Evolutionary conservation across 2,113 vertebrate genomes (phyloP), one percentile per base, ranked within the genome.

Genomic region (Eonycteris spelaea): DNA sequence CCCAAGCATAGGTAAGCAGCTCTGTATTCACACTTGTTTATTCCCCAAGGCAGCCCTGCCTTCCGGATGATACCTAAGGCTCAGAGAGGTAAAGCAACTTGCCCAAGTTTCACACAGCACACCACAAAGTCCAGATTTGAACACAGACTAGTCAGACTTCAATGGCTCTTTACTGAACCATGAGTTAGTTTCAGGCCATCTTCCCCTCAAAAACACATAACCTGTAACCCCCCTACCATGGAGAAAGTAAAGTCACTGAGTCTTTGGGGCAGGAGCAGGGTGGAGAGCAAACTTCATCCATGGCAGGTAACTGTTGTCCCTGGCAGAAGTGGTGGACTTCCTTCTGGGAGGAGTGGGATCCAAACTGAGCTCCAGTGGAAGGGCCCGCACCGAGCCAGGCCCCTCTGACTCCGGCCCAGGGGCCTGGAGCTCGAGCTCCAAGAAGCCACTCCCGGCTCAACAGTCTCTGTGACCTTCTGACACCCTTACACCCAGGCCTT

Each of bases 91-190:
- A 78, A 43, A 77, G 40, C 28, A 40, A 59, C 15, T 33, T 30
- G 33, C n/a, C 35, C 74, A 73, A 78, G 40, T 70, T 70, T 86
- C 85, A 61, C n/a, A 55, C 2, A 88, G 92, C 48, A 93, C 15
- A 80, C 33, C 22, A 59, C 21, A 21, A 22, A 26, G 8, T 18
- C 61, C 67, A 83, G 9, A 43, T 61, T 16, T 10, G 89, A 90
- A 45, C 14, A 5, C 61, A 61, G 24, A 45, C 3, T 33, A 7
- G 22, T 53, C 53, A 6, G 10, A 59, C 5, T 1, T 43, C 55
- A 26, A 4, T 15, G 26, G 30, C 53, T 74, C 30, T 67, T 74
- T 67, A 35, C 35, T 38, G 78, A 2, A 21, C 38, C 26, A 16
- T 2, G 28, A 78, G 38, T 43, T 68, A 84, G 51, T 71, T 71